Evolutionary conservation across 2,113 vertebrate species (phyloP).

Genomic region (Murina feae): DNA sequence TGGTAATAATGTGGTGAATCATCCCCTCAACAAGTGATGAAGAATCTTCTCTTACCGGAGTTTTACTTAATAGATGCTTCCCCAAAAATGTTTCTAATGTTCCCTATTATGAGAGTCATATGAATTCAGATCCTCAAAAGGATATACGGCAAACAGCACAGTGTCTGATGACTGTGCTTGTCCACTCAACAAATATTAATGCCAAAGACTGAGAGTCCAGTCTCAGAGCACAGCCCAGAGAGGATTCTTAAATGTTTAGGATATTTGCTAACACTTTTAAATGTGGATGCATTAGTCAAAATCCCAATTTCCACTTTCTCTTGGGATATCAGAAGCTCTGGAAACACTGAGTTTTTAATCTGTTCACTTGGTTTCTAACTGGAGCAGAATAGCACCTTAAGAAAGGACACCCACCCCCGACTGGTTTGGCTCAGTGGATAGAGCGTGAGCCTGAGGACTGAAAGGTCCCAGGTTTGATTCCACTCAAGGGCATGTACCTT

Average conservation of each 20-base stretch:
- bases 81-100: neutral
- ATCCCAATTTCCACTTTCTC: neutral
- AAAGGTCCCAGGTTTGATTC: too few relatives aligned
- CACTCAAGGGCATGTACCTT: too few relatives aligned
- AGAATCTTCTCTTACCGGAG: neutral
- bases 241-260: slow-evolving; percentile 18
- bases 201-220: neutral
- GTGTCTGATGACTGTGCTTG: neutral
- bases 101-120: neutral
- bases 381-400: neutral
- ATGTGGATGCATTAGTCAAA: neutral
- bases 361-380: neutral
- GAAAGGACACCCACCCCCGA: neutral
- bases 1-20: neutral
- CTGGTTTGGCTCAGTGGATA: too few relatives aligned
- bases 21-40: neutral
- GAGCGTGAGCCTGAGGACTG: too few relatives aligned
- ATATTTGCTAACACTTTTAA: neutral
- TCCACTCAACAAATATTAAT: slow-evolving; percentile 13
- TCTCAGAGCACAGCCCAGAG: too few relatives aligned
- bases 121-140: neutral
- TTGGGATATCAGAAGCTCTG: neutral
- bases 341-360: neutral
- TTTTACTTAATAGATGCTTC: neutral
- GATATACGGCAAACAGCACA: neutral